phyloP scores from a whole-genome alignment of 2,888 invertebrate genomes.

The Lamellibrachia columna region DNA sequence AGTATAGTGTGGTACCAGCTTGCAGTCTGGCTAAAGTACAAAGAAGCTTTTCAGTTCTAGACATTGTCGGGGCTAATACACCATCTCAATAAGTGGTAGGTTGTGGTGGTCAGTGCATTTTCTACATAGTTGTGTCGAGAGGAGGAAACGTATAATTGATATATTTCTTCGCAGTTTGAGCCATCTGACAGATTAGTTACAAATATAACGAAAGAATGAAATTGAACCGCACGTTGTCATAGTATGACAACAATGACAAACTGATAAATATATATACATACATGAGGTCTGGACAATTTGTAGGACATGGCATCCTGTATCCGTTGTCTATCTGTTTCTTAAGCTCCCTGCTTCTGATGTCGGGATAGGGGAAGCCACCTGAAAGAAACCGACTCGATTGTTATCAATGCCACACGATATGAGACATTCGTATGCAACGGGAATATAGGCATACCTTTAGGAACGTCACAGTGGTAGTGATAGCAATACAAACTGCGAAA shows the following conservation, averaged over 20 bases:
- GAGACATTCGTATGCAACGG: not conserved
- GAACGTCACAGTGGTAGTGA: not conserved
- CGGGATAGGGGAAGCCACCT: not conserved
- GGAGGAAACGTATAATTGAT: too few relatives aligned
- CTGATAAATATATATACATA: not conserved
- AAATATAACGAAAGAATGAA: not conserved
- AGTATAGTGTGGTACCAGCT: not conserved
- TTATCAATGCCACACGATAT: not conserved
- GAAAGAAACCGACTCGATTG: not conserved
- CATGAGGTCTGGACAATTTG: not conserved
- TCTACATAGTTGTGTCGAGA: too few relatives aligned
- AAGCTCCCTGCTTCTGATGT: not conserved
- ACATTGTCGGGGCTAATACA: not conserved
- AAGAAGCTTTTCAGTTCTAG: not conserved
- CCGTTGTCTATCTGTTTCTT: not conserved
- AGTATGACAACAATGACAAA: not conserved
- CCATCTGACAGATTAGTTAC: too few relatives aligned
- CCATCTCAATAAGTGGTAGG: not conserved
- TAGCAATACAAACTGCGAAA: not conserved
- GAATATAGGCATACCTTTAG: not conserved
- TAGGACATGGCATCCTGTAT: not conserved
- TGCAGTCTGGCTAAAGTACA: not conserved
- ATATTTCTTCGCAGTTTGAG: too few relatives aligned
- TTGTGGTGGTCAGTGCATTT: too few relatives aligned
- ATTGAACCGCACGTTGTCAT: not conserved